Evolutionary conservation across 2,888 invertebrate genomes (phyloP).

Genomic region (Thymelicus acteon): DNA sequence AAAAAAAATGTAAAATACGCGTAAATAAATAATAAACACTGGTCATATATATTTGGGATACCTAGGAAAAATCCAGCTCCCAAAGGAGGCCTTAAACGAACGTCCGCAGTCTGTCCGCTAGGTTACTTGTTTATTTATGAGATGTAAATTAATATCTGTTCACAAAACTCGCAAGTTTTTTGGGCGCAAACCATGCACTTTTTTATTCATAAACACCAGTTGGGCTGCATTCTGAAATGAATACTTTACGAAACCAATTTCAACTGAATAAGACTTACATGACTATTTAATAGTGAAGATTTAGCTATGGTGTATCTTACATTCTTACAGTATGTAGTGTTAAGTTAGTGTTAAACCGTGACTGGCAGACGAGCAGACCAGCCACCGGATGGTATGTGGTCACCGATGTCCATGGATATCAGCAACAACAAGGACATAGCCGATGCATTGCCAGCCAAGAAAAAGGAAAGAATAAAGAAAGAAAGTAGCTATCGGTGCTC

Average conservation of each 20-base stretch:
- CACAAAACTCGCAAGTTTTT: conserved; percentile 9
- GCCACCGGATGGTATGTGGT: too few species aligned
- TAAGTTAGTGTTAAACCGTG: too few species aligned
- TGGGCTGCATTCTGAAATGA: conserved; percentile 1
- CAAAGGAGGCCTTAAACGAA: conserved; percentile 35
- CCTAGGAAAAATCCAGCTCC: not conserved
- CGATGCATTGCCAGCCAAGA: too few species aligned
- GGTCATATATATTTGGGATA: not conserved
- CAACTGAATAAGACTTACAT: not conserved
- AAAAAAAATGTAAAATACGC: not conserved
- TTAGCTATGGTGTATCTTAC: too few species aligned
- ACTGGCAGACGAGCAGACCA: too few species aligned
- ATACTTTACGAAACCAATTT: not conserved
- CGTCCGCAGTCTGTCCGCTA: conserved; percentile 26
- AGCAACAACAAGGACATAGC: too few species aligned
- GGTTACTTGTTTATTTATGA: conserved; percentile 39
- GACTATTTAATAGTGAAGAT: too few species aligned
- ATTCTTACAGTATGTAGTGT: too few species aligned
- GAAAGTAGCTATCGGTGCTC: too few species aligned
- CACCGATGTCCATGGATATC: too few species aligned
- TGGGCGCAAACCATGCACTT: not conserved
- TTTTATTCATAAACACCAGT: not conserved
- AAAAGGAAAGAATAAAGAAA: too few species aligned
- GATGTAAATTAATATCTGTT: conserved; percentile 34
- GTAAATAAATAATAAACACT: not conserved